Evolutionary conservation across 1,140 invertebrate species (phyloP).

Genomic region (Cyclargus thomasi): DNA sequence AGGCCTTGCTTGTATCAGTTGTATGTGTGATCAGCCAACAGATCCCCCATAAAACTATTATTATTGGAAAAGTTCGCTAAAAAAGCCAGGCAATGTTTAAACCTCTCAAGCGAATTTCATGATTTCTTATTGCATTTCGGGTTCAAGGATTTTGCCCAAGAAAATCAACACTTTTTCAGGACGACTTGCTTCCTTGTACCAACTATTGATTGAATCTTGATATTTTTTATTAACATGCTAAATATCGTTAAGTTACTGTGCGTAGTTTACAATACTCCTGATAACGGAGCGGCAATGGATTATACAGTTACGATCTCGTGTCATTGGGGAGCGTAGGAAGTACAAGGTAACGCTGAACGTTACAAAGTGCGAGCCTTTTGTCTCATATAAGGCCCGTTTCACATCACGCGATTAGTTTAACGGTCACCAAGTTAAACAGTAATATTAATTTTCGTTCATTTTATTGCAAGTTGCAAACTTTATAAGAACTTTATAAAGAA

Average conservation of each 20-base stretch:
- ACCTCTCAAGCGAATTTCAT: conserved; percentile 30
- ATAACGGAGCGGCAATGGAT: conserved; percentile 40
- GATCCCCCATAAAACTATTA: too few relatives aligned
- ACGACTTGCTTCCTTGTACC: conserved; percentile 38
- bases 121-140: conserved; percentile 56
- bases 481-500: too few relatives aligned
- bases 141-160: conserved; percentile 44
- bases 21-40: too few relatives aligned
- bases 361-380: conserved; percentile 73
- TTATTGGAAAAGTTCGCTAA: too few relatives aligned
- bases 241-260: conserved; percentile 36
- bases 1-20: too few relatives aligned
- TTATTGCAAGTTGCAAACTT: too few relatives aligned
- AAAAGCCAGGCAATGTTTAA: too few relatives aligned
- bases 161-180: conserved; percentile 64
- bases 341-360: conserved; percentile 62
- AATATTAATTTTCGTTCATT: too few relatives aligned
- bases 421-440: background rate
- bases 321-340: conserved; percentile 31
- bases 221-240: conserved; percentile 12
- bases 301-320: conserved; percentile 19
- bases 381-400: conserved; percentile 52
- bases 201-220: conserved; percentile 31
- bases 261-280: background rate
- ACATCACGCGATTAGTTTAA: background rate